Conservation (phyloP, 1,140 invertebrate species). For the Microplitis mediator region DNA sequence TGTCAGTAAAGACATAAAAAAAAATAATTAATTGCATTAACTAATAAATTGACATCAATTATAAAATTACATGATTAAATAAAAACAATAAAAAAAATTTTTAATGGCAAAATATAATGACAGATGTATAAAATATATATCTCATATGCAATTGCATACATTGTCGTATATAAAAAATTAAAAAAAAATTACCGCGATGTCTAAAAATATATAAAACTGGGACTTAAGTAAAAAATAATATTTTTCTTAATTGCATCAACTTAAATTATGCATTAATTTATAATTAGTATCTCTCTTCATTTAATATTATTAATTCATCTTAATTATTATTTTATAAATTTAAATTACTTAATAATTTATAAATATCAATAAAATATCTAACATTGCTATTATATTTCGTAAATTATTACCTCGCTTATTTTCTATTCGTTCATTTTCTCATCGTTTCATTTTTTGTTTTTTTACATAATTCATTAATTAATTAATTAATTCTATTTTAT, state of each 20-base stretch:
- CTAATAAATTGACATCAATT: too few species aligned
- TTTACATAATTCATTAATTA: constrained; percentile 1
- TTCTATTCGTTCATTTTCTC: constrained; percentile 48
- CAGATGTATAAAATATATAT: too few species aligned
- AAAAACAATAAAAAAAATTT: too few species aligned
- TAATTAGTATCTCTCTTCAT: constrained; percentile 31
- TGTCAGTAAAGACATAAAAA: too few species aligned
- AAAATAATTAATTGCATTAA: too few species aligned
- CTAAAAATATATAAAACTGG: too few species aligned
- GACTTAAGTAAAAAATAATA: constrained; percentile 5
- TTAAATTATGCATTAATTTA: constrained; percentile 30
- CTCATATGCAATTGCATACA: too few species aligned
- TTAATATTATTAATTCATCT: constrained; percentile 24
- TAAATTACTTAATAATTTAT: constrained; percentile 47
- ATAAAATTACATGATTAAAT: too few species aligned
- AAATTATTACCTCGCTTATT: constrained; percentile 47
- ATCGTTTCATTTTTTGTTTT: not conserved
- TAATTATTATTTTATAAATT: constrained; percentile 41
- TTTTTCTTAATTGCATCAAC: not conserved
- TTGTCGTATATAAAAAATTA: too few species aligned
- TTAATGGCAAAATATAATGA: too few species aligned
- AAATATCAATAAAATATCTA: constrained; percentile 63
- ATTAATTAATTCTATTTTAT: constrained; percentile 37
- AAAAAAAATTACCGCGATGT: constrained; percentile 25
- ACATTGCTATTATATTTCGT: constrained; percentile 59